These are phyloP conservation scores for Drosophila kepulauana DNA, from an alignment of 1,140 invertebrate species.

Conservation along the genomic window DNA sequence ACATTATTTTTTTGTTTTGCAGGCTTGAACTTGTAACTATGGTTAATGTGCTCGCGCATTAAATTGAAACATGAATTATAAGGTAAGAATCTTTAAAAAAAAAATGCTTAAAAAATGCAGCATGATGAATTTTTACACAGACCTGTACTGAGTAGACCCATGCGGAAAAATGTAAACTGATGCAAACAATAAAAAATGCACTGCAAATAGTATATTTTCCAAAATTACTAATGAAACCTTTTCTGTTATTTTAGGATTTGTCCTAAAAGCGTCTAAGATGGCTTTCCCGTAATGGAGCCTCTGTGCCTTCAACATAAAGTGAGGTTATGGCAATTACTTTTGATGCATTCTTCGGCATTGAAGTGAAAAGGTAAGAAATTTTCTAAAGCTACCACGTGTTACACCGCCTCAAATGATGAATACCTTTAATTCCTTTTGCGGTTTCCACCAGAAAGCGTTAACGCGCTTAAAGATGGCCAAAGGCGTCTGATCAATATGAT, in stretches of 20 bases:
- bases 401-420: slow-evolving; percentile 68
- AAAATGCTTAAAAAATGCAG: not conserved
- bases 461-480: slow-evolving; percentile 85
- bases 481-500: slow-evolving; percentile 86
- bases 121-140: slow-evolving; percentile 74
- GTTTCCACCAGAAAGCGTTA: slow-evolving; percentile 88
- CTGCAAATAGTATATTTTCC: not conserved
- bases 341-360: not conserved
- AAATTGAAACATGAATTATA: slow-evolving; percentile 4
- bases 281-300: not conserved
- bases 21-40: slow-evolving; percentile 31
- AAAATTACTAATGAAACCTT: not conserved
- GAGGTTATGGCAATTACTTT: slow-evolving; percentile 47
- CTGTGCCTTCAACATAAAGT: not conserved
- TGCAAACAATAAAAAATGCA: not conserved
- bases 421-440: slow-evolving; percentile 87
- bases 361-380: slow-evolving; percentile 31
- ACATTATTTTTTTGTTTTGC: slow-evolving; percentile 8
- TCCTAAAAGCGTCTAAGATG: slow-evolving; percentile 9
- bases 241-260: slow-evolving; percentile 15
- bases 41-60: slow-evolving; percentile 7
- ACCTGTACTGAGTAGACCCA: slow-evolving; percentile 69
- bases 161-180: slow-evolving; percentile 69
- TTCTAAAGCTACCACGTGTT: not conserved
- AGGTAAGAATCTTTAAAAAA: slow-evolving; percentile 24